Percentiles rank a stretch among this genome's conserved stretches.
phyloP scores from a whole-genome alignment of 1,140 invertebrate species.

The Prorops nasuta region DNA sequence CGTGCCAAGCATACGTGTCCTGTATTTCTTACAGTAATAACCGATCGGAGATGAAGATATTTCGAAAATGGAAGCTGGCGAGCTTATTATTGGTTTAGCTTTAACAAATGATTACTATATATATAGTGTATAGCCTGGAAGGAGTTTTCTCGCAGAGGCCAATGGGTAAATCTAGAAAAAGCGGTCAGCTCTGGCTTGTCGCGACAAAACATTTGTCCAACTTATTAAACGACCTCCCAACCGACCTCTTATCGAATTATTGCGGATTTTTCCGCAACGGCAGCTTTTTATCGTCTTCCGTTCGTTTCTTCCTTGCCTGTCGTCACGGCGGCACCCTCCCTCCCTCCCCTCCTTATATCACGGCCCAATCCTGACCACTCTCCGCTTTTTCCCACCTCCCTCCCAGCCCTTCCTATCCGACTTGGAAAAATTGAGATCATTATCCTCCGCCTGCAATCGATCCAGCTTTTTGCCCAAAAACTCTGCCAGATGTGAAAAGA shows the following conservation, averaged over 20 bases:
- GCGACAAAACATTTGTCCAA: conserved; percentile 5
- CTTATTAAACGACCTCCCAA: neutral
- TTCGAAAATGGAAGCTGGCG: too few species aligned
- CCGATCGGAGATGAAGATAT: too few species aligned
- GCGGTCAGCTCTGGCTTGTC: neutral
- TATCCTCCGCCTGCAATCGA: neutral
- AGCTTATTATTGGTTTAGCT: too few species aligned
- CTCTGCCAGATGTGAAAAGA: too few species aligned
- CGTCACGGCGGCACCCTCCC: neutral
- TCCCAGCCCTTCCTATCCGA: neutral
- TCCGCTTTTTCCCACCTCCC: neutral
- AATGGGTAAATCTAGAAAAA: neutral
- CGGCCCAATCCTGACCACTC: neutral
- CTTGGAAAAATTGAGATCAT: neutral
- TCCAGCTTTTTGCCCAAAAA: too few species aligned
- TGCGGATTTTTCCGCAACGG: conserved; percentile 6
- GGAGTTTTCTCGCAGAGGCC: too few species aligned
- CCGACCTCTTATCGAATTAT: conserved; percentile 11
- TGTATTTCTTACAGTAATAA: too few species aligned
- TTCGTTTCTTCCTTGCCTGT: neutral
- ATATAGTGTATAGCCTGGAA: too few species aligned
- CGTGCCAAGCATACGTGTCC: too few species aligned
- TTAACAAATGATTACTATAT: too few species aligned
- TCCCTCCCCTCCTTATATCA: neutral
- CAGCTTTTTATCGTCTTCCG: neutral